Evolutionary conservation across 1,140 invertebrate species (phyloP).

Genomic region (Lordiphosa clarofinis): DNA sequence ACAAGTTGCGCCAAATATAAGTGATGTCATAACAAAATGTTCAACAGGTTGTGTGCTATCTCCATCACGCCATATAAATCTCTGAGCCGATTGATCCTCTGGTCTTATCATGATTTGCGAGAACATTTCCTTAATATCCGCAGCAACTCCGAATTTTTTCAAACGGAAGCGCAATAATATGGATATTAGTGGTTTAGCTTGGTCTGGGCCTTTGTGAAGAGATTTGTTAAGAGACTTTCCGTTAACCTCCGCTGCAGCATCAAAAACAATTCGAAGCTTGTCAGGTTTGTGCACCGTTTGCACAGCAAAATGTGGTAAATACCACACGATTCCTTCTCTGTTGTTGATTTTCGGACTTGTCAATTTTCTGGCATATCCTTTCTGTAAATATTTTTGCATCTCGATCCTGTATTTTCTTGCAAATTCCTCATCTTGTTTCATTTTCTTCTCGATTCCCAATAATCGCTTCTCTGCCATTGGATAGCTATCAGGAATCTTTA

Average conservation of each 20-base stretch:
- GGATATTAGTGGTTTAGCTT: not conserved
- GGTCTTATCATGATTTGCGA: too few relatives aligned
- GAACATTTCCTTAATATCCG: not conserved
- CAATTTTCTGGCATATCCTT: too few relatives aligned
- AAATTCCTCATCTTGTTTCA: not conserved
- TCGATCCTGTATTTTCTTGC: too few relatives aligned
- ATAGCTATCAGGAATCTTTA: too few relatives aligned
- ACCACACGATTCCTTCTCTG: too few relatives aligned
- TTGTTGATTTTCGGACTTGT: too few relatives aligned
- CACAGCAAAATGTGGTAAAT: not conserved
- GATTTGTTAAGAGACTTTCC: not conserved
- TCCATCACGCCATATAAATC: too few relatives aligned
- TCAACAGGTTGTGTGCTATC: too few relatives aligned
- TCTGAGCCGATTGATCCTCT: too few relatives aligned
- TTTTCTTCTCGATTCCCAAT: not conserved
- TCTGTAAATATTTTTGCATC: too few relatives aligned
- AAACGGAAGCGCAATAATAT: not conserved
- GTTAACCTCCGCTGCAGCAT: slow-evolving; percentile 4
- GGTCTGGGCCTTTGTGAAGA: slow-evolving; percentile 1
- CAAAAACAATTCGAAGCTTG: not conserved
- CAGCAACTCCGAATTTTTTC: not conserved
- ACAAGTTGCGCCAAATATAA: too few relatives aligned
- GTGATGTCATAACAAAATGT: too few relatives aligned
- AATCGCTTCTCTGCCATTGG: slow-evolving; percentile 1
- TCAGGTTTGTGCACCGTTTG: slow-evolving; percentile 2